Percentiles rank a stretch among this genome's conserved stretches.
Evolutionary conservation across 2,888 invertebrate species (phyloP).

Genomic region (Calliphora vomitoria): DNA sequence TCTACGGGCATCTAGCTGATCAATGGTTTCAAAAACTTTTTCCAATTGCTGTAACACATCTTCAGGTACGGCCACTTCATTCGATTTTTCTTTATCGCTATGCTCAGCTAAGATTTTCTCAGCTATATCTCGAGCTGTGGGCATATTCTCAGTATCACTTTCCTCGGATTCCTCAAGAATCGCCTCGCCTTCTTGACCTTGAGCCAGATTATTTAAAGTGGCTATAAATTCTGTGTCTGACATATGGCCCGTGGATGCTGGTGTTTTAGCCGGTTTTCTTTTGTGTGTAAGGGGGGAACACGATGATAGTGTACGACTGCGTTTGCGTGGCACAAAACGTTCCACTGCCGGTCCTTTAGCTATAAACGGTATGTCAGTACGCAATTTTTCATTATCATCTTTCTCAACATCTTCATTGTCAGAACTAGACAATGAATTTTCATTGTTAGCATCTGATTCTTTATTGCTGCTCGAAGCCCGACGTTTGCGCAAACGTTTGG

Average conservation of each 20-base stretch:
- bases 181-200: slow-evolving; percentile 65
- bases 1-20: slow-evolving; percentile 67
- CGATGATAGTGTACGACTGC: slow-evolving; percentile 35
- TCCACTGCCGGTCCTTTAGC: slow-evolving; percentile 82
- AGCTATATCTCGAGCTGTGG: slow-evolving; percentile 82
- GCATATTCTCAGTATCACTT: slow-evolving; percentile 76
- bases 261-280: slow-evolving; percentile 15
- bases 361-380: slow-evolving; percentile 80
- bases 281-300: slow-evolving; percentile 20
- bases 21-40: slow-evolving; percentile 76
- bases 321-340: slow-evolving; percentile 75
- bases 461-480: slow-evolving; percentile 80
- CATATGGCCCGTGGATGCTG: slow-evolving; percentile 59
- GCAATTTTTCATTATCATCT: slow-evolving; percentile 75
- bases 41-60: slow-evolving; percentile 68
- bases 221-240: slow-evolving; percentile 79
- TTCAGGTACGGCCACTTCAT: slow-evolving; percentile 74
- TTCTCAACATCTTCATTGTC: slow-evolving; percentile 73
- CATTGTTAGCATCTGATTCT: slow-evolving; percentile 77
- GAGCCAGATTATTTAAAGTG: slow-evolving; percentile 77
- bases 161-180: slow-evolving; percentile 72
- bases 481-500: slow-evolving; percentile 82
- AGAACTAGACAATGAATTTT: slow-evolving; percentile 74
- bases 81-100: background rate
- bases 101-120: slow-evolving; percentile 78